Evolutionary conservation across 2,113 vertebrate species (phyloP), one percentile per base, ranked within the genome.

Genomic region (Athene noctua): DNA sequence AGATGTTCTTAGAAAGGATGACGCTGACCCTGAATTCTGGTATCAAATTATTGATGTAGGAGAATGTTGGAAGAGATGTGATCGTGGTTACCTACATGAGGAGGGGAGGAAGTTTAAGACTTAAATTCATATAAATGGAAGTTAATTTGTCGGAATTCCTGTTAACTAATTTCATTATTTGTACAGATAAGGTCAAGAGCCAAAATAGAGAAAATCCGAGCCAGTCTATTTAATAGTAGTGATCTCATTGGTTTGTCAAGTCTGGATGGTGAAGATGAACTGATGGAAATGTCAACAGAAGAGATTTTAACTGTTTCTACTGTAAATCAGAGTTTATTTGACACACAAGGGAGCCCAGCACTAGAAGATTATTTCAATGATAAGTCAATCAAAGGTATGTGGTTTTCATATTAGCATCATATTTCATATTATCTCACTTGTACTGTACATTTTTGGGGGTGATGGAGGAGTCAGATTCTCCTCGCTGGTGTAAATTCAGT

Each of bases 251-350:
- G 99, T 34, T 95, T 99, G 88, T 99, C 99, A 34, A 99, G 98
- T 96, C 98, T 99, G 96, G 99, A 99, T 72, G 99, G 99, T 44
- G 99, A 99, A 96, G 99, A 99, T 66, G 99, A 99, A 74, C 95
- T 99, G 61, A 99, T 99, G 99, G 99, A 99, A 94, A 98, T 99
- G 98, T 99, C 99, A 34, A 99, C 99, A 9, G 99, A 99, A 85
- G 99, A 99, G 98, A 99, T 99, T 95, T 98, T 99, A 81, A 99
- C 99, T 0, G 99, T 99, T 32, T 99, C 99, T 23, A 99, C 99
- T 36, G 99, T 99, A 25, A 99, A 99, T 93, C 99, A 99, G 98
- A 99, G 99, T 93, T 96, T 99, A 85, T 99, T 99, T 96, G 99
- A 99, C 92, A 99, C 99, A 3, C 99, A 99, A 84, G 99, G 99